Base-by-base conservation (phyloP, 2,797 vertebrate genomes). In the Sphenodon punctatus region DNA sequence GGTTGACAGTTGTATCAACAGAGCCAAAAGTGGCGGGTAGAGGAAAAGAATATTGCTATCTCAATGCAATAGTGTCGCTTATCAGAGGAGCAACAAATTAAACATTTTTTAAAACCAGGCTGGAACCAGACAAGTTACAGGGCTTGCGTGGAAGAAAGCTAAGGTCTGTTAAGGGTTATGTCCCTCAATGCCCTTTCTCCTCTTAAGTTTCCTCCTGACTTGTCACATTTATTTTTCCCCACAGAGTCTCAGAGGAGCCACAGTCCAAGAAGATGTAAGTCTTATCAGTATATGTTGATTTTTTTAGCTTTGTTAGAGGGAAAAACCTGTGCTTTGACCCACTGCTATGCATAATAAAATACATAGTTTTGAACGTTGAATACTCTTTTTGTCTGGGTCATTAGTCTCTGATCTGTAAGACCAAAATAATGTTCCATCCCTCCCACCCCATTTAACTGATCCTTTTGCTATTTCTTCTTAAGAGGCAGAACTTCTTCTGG, bases 231-330 rank as follows among this genome's bases (percentile, higher is more conserved):
- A 80, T 69, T 45, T 38, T 27, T 8, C 8, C 38, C 20, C 25
- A 87, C 88, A 94, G 93, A 94, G 87, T 91, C 91, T n/a, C 93
- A 94, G 77, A 91, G 93, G 66, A 92, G 90, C 71, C 93, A 94
- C 92, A 94, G 93, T 56, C 93, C 93, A 56, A 87, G 93, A 68
- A 92, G 93, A 92, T 94, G 93, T 94, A 89, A 94, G 93, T 92
- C n/a, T 88, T 82, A 88, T 88, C 84, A 82, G 42, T 16, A 10
- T 0, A 1, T 70, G 75, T 88, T 91, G 65, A n/a, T n/a, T n/a
- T 85, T 90, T 74, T 85, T 85, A 86, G 86, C 80, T 87, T 53
- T 73, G 69, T 73, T 82, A 89, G 64, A 72, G 75, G 70, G 49
- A 88, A 5, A 67, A 87, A 75, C 84, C 49, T 86, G 69, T 10